phyloP scores from a whole-genome alignment of 2,113 vertebrate species.

The Elephas maximus region DNA sequence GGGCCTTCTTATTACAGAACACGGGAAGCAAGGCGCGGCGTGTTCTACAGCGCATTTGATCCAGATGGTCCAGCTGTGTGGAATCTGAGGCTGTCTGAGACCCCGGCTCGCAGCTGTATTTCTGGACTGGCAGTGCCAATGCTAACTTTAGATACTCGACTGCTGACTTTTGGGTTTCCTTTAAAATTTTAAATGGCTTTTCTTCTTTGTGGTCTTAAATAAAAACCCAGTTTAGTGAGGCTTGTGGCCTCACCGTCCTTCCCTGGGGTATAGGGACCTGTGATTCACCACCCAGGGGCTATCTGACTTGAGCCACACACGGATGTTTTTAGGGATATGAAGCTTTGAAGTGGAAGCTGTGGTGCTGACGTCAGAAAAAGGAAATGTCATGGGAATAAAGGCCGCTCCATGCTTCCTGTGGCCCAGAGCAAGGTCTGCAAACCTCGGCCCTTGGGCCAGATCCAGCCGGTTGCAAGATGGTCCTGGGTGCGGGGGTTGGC shows the following conservation, averaged over 20 bases:
- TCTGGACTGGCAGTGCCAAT: not conserved
- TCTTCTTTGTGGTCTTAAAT: not conserved
- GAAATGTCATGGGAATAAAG: accelerated
- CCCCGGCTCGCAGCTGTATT: not conserved
- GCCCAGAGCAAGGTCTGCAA: accelerated
- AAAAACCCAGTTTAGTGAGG: not conserved
- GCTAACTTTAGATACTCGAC: not conserved
- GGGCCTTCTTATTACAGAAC: conserved; percentile 72
- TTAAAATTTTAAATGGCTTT: not conserved
- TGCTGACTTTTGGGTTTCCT: not conserved
- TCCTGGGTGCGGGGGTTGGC: no score
- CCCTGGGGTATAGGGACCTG: accelerated
- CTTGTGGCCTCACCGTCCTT: not conserved
- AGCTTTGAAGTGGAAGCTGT: not conserved
- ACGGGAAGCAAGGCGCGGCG: not conserved
- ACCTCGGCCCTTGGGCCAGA: accelerated
- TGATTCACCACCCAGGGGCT: not conserved
- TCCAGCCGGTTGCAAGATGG: not conserved
- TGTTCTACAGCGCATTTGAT: not conserved
- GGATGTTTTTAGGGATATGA: not conserved
- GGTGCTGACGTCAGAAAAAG: not conserved
- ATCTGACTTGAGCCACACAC: not conserved
- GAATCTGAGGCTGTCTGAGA: not conserved
- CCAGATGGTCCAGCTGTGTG: not conserved
- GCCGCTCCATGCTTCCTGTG: not conserved